Evolutionary conservation across 2,888 invertebrate genomes (phyloP).

Genomic region (Mycalesis mineus): DNA sequence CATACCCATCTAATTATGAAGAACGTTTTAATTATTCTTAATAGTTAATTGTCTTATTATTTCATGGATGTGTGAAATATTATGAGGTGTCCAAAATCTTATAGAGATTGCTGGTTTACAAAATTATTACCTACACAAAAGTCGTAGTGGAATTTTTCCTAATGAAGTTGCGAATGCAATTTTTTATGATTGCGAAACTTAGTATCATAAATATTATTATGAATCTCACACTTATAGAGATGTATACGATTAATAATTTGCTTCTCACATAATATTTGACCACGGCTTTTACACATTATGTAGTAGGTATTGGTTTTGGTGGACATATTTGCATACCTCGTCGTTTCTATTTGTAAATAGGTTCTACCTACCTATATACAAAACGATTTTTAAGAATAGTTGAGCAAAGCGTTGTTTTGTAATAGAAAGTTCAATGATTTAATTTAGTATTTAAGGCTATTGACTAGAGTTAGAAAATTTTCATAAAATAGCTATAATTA

Average conservation of each 20-base stretch:
- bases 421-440: too few relatives aligned
- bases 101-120: neutral
- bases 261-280: neutral
- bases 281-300: neutral
- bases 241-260: neutral
- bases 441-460: too few relatives aligned
- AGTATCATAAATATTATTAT: constrained; percentile 1
- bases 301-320: neutral
- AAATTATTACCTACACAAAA: neutral
- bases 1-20: neutral
- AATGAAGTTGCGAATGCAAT: neutral
- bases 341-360: neutral
- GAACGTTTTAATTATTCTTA: constrained; percentile 2
- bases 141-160: neutral
- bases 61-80: constrained; percentile 3
- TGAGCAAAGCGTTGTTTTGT: too few relatives aligned
- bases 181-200: neutral
- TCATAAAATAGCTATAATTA: too few relatives aligned
- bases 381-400: too few relatives aligned
- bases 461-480: too few relatives aligned
- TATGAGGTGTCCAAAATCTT: neutral
- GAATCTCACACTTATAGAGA: neutral
- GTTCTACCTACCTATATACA: too few relatives aligned
- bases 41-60: constrained; percentile 7
- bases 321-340: neutral